Conservation (phyloP, 2,113 vertebrate genomes). For the Bettongia penicillata region DNA sequence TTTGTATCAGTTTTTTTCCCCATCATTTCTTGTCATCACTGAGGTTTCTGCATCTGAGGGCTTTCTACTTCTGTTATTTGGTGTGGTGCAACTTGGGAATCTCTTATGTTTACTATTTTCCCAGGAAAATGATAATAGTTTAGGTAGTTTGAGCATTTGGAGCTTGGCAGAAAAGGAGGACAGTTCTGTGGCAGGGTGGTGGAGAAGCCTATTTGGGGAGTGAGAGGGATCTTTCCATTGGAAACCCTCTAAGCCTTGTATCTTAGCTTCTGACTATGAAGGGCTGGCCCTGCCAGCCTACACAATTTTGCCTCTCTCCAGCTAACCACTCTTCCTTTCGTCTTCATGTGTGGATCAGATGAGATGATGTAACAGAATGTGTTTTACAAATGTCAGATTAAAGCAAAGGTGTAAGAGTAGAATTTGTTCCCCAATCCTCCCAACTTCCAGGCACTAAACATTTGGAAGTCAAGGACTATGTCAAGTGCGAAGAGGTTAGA, state of each 20-base stretch:
- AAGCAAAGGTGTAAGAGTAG: slow-evolving; percentile 36
- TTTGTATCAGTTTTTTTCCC: neutral
- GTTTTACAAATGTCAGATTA: slow-evolving; percentile 55
- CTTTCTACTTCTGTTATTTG: neutral
- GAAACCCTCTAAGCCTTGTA: neutral
- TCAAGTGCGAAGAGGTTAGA: slow-evolving; percentile 26
- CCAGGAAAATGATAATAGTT: neutral
- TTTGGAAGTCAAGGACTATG: slow-evolving; percentile 49
- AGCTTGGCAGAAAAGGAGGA: neutral
- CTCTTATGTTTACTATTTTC: neutral
- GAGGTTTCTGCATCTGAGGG: neutral
- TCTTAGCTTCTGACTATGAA: neutral
- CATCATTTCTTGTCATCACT: neutral
- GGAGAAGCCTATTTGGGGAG: neutral
- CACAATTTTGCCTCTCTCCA: neutral
- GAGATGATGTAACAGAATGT: neutral
- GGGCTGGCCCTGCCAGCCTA: neutral
- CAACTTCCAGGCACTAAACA: slow-evolving; percentile 36
- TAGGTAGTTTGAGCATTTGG: neutral
- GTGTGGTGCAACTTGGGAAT: neutral
- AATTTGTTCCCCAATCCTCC: slow-evolving; percentile 55
- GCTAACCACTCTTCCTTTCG: neutral
- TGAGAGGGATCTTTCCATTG: neutral
- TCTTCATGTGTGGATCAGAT: neutral
- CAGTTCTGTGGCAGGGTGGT: neutral